phyloP scores from a whole-genome alignment of 2,797 vertebrate species.

The Helarctos malayanus region DNA sequence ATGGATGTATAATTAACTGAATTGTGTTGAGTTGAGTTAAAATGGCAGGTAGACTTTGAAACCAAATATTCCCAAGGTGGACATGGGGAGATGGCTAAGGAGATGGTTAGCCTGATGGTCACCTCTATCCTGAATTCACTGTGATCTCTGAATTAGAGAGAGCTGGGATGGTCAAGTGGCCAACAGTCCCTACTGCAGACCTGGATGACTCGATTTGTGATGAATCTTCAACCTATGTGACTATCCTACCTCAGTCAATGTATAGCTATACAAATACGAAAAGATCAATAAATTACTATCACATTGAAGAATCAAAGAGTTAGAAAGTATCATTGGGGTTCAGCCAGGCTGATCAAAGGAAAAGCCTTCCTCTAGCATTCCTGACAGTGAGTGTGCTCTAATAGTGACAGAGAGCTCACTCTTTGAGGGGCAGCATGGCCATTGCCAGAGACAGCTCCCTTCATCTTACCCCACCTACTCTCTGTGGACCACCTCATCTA shows the following conservation, averaged over 20 bases:
- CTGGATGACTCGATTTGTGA: background rate
- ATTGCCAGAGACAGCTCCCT: background rate
- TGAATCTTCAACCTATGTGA: background rate
- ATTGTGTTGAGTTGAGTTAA: background rate
- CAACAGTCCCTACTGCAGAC: background rate
- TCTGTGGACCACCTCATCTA: background rate
- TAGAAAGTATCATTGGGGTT: background rate
- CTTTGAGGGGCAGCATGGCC: background rate
- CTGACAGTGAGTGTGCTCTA: background rate
- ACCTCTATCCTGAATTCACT: background rate
- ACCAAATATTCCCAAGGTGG: background rate
- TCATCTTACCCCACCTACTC: background rate
- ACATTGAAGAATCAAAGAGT: background rate
- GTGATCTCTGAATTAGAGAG: background rate
- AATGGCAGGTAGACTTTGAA: background rate
- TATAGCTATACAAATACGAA: no score
- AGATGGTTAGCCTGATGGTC: background rate
- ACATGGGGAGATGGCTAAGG: background rate
- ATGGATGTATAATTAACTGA: background rate
- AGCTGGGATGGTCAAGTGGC: rapidly evolving
- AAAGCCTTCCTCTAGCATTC: background rate
- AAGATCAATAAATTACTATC: background rate
- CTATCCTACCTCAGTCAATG: background rate
- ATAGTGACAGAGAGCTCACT: background rate
- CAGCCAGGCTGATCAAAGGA: background rate